Evolutionary conservation across 2,113 vertebrate genomes (phyloP), one percentile per base, ranked within the genome.

Genomic region (Pleuronectes platessa): DNA sequence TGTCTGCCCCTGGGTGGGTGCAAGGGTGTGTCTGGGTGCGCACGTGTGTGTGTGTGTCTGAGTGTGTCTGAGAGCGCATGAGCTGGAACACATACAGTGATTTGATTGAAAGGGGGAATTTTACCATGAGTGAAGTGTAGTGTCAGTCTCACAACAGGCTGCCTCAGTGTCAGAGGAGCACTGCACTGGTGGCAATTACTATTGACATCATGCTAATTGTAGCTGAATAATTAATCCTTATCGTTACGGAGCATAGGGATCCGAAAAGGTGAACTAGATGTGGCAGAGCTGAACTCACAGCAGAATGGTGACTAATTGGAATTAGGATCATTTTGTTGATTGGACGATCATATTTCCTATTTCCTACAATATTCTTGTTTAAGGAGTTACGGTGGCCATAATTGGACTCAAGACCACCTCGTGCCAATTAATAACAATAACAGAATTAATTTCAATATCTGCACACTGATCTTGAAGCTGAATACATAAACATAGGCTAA

Each of bases 161-260:
- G 42, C 56, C 78, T 72, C 82, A 76, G 86, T 87, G 85, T 93
- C 89, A 93, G 72, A 82, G 64, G 82, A 88, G 83, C 81, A 11
- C 76, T 79, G 82, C 69, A 84, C 85, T 83, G 65, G 86, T 84
- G 81, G 74, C 86, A 92, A 92, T 91, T 92, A 89, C 87, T 88
- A 92, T 90, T 87, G 91, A 92, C 90, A 92, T 86, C 84, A 87
- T 82, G 69, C 84, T 93, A 92, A 93, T 92, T 92, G 87, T 88
- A 81, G 78, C 79, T 91, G 90, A 93, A 93, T 93, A 92, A 92
- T 92, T 90, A 87, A 93, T 91, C 82, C 83, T 83, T 56, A 60
- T 70, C 69, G 71, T 88, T 83, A 21, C 61, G 71, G 60, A 42
- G 78, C 65, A 81, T 59, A 58, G 55, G 58, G 74, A 87, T 66